Evolutionary conservation across 2,113 vertebrate genomes (phyloP).

Genomic region (Heptranchias perlo): DNA sequence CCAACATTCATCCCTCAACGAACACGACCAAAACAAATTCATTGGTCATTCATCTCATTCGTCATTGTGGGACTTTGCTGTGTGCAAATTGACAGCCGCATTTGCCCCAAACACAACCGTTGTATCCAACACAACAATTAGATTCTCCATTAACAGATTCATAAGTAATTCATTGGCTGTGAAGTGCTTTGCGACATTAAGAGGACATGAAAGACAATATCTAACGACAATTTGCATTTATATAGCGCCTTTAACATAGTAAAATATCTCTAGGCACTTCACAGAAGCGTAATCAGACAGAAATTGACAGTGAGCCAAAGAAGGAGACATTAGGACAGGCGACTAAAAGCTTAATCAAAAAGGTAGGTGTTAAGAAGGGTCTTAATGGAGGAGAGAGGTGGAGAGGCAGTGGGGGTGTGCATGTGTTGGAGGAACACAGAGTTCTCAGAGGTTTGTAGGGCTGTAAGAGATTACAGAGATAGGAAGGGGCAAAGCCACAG

Average conservation of each 20-base stretch:
- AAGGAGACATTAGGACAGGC: background rate
- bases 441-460: background rate
- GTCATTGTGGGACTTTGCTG: background rate
- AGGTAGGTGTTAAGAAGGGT: too few species aligned
- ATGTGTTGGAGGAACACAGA: background rate
- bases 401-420: background rate
- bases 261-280: background rate
- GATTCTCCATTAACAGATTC: background rate
- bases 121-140: background rate
- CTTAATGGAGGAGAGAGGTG: background rate
- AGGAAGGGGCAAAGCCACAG: background rate
- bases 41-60: background rate
- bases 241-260: background rate
- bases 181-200: background rate
- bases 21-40: background rate
- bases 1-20: background rate
- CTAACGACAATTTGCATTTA: background rate
- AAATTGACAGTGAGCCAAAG: background rate
- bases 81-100: background rate
- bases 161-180: background rate
- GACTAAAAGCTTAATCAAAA: background rate
- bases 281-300: background rate
- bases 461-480: background rate
- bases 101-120: background rate
- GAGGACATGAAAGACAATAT: background rate